Evolutionary conservation across 2,113 vertebrate species (phyloP), one percentile per base, ranked within the genome.

Genomic region (Euleptes europaea): DNA sequence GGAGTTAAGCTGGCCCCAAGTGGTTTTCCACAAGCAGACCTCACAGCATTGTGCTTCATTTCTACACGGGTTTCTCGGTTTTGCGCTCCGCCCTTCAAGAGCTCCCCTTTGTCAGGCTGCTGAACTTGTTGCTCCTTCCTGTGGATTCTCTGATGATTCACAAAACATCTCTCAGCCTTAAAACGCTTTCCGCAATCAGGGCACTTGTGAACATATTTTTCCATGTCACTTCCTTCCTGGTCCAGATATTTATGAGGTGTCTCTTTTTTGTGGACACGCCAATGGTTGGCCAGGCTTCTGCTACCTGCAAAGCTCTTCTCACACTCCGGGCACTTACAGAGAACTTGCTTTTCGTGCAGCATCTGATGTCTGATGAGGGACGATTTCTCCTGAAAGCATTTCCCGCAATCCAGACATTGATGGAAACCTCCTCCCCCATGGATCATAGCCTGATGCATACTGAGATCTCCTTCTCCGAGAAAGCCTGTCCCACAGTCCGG

Each of bases 401-500:
- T 54, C 31, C 71, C 42, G 4, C 54, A 33, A 42, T 66, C 74
- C 70, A 28, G 75, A 44, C 54, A 40, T 8, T 12, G 49, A 13
- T 72, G 51, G 14, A 28, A 70, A 5, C 60, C 70, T 73, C 69
- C 85, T 5, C 76, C 65, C 2, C 66, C 31, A n/a, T 91, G 75
- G 31, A 23, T 65, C 9, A 38, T 38, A 1, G 13, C 12, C 28
- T 23, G 81, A 42, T 91, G 89, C 40, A 23, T 77, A 35, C 74
- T 6, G 12, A 91, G 84, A 57, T 67, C 84, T 15, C 57, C 84
- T 44, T 78, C 76, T 47, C 84, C 72, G 10, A 85, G 47, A 15
- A 91, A 91, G 2, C 71, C 49, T 80, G 78, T 88, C 1, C 72
- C 81, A 57, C 89, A 91, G 14, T 57, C 49, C 5, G 38, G 15